Conservation (phyloP, 2,797 vertebrate genomes). For the Galaxias olidus region DNA sequence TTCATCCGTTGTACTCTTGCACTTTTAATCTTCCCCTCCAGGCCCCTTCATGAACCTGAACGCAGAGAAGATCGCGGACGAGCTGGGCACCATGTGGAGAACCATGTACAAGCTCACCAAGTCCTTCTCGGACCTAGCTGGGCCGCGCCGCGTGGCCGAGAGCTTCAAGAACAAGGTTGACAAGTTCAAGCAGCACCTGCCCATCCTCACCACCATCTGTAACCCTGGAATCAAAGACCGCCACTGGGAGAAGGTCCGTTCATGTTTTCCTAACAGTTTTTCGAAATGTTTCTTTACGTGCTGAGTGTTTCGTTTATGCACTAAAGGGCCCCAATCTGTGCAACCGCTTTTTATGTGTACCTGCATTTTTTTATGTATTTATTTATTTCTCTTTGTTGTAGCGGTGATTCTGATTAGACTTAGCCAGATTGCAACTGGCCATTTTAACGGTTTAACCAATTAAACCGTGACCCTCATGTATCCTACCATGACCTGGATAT, state of each 20-base stretch:
- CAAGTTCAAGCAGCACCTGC: slow-evolving; percentile 85
- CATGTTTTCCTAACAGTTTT: neutral
- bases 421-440: too few species aligned
- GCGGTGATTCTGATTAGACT: too few species aligned
- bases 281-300: too few species aligned
- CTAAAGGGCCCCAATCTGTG: neutral
- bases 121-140: slow-evolving; percentile 72
- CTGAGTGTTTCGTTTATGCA: too few species aligned
- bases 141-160: slow-evolving; percentile 79
- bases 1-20: neutral
- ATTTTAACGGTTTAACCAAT: too few species aligned
- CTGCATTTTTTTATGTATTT: neutral
- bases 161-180: slow-evolving; percentile 80
- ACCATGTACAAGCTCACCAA: slow-evolving; percentile 83
- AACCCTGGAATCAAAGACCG: slow-evolving; percentile 87
- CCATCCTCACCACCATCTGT: slow-evolving; percentile 82
- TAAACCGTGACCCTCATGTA: neutral
- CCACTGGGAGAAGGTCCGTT: slow-evolving; percentile 85
- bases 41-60: slow-evolving; percentile 79
- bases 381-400: too few species aligned
- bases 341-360: neutral
- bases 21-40: slow-evolving; percentile 41
- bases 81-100: slow-evolving; percentile 85
- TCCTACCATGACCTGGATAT: neutral
- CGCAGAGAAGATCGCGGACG: slow-evolving; percentile 82